These are phyloP conservation scores for Gortyna flavago DNA, from an alignment of 2,888 invertebrate species.

Conservation along the genomic window DNA sequence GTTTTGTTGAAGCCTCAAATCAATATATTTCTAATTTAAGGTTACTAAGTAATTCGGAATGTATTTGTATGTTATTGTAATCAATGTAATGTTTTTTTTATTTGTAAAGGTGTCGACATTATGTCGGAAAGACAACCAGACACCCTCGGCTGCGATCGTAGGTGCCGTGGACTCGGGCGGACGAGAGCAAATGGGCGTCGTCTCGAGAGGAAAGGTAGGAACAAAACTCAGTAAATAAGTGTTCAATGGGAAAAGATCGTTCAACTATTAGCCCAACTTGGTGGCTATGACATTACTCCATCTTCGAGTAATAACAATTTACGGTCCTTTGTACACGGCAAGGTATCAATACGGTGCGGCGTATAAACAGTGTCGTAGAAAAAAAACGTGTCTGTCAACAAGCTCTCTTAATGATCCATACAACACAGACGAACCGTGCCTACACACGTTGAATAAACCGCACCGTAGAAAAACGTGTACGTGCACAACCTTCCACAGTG, in stretches of 20 bases:
- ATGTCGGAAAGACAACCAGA: constrained; percentile 83
- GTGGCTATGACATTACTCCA: not conserved
- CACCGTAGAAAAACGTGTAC: too few species aligned
- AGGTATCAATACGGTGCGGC: too few species aligned
- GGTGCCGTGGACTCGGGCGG: constrained; percentile 89
- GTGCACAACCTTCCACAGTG: too few species aligned
- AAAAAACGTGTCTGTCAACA: too few species aligned
- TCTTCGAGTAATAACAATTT: not conserved
- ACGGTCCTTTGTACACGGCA: too few species aligned
- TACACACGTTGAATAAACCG: too few species aligned
- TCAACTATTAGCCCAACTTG: not conserved
- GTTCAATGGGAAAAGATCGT: not conserved
- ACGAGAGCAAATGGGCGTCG: constrained; percentile 82
- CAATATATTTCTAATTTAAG: not conserved
- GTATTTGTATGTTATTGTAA: not conserved
- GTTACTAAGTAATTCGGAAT: not conserved
- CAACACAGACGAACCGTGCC: too few species aligned
- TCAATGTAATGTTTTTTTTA: not conserved
- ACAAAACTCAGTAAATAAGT: not conserved
- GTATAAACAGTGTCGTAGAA: too few species aligned
- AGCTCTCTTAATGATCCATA: too few species aligned
- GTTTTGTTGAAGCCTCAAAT: not conserved
- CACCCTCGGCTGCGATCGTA: constrained; percentile 84
- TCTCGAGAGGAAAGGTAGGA: constrained; percentile 82
- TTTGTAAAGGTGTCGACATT: constrained; percentile 82